A percentile compares a stretch with the other conserved stretches of the same genome.
Conservation (phyloP, 1,140 invertebrate species). For the Agrypnia vestita region DNA sequence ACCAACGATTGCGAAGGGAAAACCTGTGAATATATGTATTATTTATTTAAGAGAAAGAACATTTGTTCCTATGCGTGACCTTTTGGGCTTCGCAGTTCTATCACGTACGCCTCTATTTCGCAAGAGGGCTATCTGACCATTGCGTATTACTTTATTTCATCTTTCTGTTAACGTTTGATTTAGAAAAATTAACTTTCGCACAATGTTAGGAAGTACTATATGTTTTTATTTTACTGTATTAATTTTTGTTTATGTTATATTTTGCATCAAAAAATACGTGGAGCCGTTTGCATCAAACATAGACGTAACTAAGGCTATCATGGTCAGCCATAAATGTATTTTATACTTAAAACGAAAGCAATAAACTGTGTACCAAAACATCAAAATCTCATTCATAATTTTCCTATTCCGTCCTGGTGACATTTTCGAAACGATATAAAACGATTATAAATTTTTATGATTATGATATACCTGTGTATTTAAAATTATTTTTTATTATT, state of each 20-base stretch:
- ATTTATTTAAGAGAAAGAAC: constrained; percentile 29
- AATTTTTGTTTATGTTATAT: no score
- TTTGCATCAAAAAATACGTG: no score
- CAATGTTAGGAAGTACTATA: no score
- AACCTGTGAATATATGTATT: constrained; percentile 22
- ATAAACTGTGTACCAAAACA: neutral
- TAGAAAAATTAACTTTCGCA: neutral
- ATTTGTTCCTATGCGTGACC: constrained; percentile 32
- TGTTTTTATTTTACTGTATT: no score
- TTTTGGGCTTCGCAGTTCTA: constrained; percentile 8
- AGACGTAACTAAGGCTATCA: no score
- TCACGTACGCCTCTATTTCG: constrained; percentile 18
- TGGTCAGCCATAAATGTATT: neutral
- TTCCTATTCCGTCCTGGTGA: no score
- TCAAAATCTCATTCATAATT: no score
- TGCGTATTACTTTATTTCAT: constrained; percentile 24
- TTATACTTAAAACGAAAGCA: neutral
- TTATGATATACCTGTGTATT: no score
- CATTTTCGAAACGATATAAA: no score
- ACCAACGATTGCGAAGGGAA: neutral
- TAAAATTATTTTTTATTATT: no score
- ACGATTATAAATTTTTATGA: no score
- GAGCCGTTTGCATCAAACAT: no score
- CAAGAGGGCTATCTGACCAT: constrained; percentile 5
- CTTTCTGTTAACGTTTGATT: neutral